Conservation (phyloP, 2,113 vertebrate species). For the Phoenicopterus ruber region DNA sequence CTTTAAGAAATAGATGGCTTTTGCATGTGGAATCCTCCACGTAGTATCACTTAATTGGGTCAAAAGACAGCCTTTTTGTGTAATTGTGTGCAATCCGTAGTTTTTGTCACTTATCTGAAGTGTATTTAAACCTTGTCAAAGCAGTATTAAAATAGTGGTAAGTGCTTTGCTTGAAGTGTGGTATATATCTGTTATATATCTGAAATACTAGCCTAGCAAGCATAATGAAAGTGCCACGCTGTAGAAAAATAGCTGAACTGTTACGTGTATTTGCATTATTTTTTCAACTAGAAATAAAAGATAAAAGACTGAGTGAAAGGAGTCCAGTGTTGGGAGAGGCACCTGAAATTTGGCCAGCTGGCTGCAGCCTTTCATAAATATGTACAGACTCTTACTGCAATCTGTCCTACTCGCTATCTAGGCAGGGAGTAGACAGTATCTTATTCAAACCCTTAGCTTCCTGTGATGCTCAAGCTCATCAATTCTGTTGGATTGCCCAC, state of each 20-base stretch:
- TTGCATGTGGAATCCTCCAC: neutral
- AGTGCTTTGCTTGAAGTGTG: slow-evolving; percentile 9
- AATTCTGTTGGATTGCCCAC: neutral
- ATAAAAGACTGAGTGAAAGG: neutral
- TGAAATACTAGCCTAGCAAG: slow-evolving; percentile 12
- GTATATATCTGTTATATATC: neutral
- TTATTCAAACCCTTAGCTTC: neutral
- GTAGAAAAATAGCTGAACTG: neutral
- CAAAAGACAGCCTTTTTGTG: neutral
- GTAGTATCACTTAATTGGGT: neutral
- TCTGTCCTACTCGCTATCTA: neutral
- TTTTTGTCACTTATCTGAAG: neutral
- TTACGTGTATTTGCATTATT: neutral
- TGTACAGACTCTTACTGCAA: neutral
- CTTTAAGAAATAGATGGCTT: neutral
- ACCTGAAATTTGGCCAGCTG: neutral
- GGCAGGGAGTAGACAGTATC: fast-evolving
- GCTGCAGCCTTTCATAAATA: neutral
- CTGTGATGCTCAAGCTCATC: neutral
- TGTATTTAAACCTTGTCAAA: slow-evolving; percentile 38
- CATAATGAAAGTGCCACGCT: neutral
- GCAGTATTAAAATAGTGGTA: slow-evolving; percentile 6
- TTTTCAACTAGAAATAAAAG: slow-evolving; percentile 24
- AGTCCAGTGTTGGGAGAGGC: neutral
- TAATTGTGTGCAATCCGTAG: neutral